Conservation (phyloP, 1,140 invertebrate genomes). For the Zaprionus africanus region DNA sequence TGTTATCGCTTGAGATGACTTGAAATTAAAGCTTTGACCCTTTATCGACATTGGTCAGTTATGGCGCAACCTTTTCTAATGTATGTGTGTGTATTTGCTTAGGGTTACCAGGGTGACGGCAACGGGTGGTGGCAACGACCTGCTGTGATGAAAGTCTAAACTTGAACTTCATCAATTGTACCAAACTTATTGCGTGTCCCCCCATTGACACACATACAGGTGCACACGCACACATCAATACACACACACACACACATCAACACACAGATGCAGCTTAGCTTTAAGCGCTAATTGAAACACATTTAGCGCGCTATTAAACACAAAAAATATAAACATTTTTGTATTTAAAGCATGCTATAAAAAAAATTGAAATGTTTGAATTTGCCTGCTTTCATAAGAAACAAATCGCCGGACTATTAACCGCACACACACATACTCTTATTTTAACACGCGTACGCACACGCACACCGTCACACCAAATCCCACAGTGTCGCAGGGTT, state of each 20-base stretch:
- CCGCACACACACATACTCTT: slow-evolving; percentile 25
- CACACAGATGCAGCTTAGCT: slow-evolving; percentile 31
- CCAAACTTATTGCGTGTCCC: background rate
- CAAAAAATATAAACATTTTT: slow-evolving; percentile 52
- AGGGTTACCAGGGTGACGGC: background rate
- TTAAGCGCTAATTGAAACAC: slow-evolving; percentile 72
- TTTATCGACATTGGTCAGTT: slow-evolving; percentile 27
- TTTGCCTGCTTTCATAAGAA: slow-evolving; percentile 52
- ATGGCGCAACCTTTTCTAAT: slow-evolving; percentile 9
- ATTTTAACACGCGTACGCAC: slow-evolving; percentile 22
- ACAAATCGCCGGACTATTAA: slow-evolving; percentile 62
- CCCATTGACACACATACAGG: slow-evolving; percentile 53
- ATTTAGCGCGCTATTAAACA: slow-evolving; percentile 80
- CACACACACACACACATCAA: slow-evolving; percentile 26
- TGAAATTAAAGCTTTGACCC: slow-evolving; percentile 25
- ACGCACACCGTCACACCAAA: slow-evolving; percentile 35
- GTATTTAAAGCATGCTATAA: slow-evolving; percentile 63
- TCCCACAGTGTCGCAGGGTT: slow-evolving; percentile 48
- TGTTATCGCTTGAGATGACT: slow-evolving; percentile 45
- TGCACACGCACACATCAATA: background rate
- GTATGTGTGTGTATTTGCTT: background rate
- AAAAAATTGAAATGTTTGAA: slow-evolving; percentile 68
- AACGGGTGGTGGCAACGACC: slow-evolving; percentile 56
- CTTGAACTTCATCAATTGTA: slow-evolving; percentile 46
- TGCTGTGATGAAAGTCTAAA: slow-evolving; percentile 23